Percentiles rank a stretch among this genome's conserved stretches.
phyloP scores from a whole-genome alignment of 2,113 vertebrate species.

The Halcyon senegalensis region DNA sequence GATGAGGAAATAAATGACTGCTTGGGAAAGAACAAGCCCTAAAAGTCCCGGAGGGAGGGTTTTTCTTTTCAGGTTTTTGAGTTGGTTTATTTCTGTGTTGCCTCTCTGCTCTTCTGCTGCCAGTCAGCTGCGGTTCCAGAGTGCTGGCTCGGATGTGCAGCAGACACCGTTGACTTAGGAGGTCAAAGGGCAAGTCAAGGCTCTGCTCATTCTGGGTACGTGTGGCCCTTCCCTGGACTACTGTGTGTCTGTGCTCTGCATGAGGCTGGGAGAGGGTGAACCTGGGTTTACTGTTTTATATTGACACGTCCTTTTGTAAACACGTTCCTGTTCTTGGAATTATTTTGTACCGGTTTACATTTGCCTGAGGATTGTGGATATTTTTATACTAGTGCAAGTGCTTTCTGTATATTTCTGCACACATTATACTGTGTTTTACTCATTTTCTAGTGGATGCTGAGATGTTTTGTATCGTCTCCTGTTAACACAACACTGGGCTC shows the following conservation, averaged over 20 bases:
- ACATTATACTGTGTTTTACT: conserved; percentile 46
- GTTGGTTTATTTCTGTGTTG: background rate
- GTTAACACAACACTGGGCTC: conserved; percentile 36
- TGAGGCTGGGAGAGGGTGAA: background rate
- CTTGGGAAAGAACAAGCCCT: background rate
- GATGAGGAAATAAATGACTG: background rate
- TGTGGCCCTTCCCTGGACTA: background rate
- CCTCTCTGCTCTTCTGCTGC: background rate
- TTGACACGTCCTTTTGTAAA: conserved; percentile 70
- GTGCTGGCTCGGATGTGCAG: background rate
- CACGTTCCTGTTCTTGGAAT: conserved; percentile 70
- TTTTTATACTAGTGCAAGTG: conserved; percentile 80
- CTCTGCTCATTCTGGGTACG: background rate
- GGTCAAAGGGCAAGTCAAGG: background rate
- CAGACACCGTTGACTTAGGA: background rate
- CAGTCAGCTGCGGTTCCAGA: background rate
- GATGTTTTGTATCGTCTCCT: conserved; percentile 67
- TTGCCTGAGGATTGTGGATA: conserved; percentile 77
- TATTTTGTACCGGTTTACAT: conserved; percentile 75
- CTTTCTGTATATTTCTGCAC: conserved; percentile 70
- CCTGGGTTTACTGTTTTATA: conserved; percentile 70
- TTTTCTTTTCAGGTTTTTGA: background rate
- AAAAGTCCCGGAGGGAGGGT: background rate
- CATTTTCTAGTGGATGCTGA: conserved; percentile 67
- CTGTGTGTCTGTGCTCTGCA: background rate